These are phyloP conservation scores for Rhegmatorhina hoffmannsi DNA, from an alignment of 2,113 vertebrate genomes.

Conservation along the genomic window DNA sequence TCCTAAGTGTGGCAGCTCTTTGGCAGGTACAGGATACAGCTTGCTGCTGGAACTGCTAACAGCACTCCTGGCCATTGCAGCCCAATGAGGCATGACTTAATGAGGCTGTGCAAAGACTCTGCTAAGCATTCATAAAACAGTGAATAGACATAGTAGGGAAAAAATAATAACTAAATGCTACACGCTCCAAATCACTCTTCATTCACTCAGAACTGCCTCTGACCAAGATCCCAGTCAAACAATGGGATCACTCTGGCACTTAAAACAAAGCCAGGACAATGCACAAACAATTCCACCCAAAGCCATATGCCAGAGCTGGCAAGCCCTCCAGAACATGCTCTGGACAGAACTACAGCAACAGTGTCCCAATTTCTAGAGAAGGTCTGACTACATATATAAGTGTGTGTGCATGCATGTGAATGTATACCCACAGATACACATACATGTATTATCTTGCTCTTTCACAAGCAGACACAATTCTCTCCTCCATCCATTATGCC, in stretches of 20 bases:
- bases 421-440: background rate
- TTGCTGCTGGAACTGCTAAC: background rate
- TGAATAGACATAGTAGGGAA: background rate
- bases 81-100: background rate
- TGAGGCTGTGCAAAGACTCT: background rate
- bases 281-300: background rate
- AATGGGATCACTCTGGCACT: background rate
- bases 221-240: background rate
- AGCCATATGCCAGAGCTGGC: background rate
- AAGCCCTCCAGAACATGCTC: background rate
- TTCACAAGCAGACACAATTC: background rate
- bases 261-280: background rate
- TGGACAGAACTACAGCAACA: background rate
- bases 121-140: background rate
- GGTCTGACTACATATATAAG: background rate
- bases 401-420: rapidly evolving
- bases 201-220: background rate
- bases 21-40: background rate
- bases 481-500: background rate
- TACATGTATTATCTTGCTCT: background rate
- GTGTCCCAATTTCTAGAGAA: background rate
- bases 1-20: background rate
- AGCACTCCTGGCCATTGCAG: background rate
- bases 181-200: background rate
- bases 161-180: background rate